phyloP scores from a whole-genome alignment of 2,888 invertebrate species.

The Mimumesa dahlbomi region DNA sequence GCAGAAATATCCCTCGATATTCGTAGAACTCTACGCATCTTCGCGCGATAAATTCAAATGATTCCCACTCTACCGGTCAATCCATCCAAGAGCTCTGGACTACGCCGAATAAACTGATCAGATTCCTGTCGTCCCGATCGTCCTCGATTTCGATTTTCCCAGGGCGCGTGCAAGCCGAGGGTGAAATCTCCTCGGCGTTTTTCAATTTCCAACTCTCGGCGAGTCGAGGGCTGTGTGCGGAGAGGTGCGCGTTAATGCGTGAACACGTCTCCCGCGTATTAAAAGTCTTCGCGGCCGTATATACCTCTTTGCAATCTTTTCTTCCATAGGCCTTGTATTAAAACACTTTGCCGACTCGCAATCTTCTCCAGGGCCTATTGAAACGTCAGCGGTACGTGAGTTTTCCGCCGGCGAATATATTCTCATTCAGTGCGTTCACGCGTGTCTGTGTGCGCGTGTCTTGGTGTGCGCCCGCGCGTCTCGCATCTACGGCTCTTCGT shows the following conservation, averaged over 20 bases:
- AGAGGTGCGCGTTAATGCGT: conserved; percentile 45
- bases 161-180: no score
- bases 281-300: conserved; percentile 19
- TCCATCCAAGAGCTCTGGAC: no score
- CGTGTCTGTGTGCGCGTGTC: no score
- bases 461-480: not conserved
- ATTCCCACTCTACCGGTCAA: no score
- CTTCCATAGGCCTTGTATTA: conserved; percentile 29
- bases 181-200: conserved; percentile 33
- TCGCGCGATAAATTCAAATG: no score
- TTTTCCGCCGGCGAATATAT: not conserved
- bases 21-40: no score
- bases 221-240: not conserved
- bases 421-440: conserved; percentile 16
- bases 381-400: conserved; percentile 16
- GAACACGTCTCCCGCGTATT: conserved; percentile 41
- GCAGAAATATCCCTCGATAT: no score
- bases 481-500: conserved; percentile 4
- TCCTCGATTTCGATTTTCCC: no score
- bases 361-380: conserved; percentile 26
- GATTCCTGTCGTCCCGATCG: no score
- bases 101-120: no score
- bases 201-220: conserved; percentile 22
- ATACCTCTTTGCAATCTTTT: conserved; percentile 37
- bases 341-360: conserved; percentile 39